Evolutionary conservation across 2,113 vertebrate genomes (phyloP), one percentile per base, ranked within the genome.

Genomic region (Rynchops niger): DNA sequence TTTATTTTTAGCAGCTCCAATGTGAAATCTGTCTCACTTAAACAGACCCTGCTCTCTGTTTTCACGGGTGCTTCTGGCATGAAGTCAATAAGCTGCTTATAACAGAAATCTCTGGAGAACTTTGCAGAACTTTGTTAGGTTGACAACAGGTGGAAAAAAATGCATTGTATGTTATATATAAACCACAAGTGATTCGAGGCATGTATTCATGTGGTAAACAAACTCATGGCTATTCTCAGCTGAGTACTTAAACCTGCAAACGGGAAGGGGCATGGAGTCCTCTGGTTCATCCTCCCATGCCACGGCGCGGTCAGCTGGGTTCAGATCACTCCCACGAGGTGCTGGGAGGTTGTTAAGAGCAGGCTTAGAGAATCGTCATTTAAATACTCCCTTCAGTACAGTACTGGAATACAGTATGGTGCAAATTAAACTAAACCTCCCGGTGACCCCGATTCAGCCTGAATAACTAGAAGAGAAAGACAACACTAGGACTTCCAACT

Each of bases 111-210:
- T 25, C 30, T 3, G 49, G 70, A 43, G 74, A 27, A 34, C 52
- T 77, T 43, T 9, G 6, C 22, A 1, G 6, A 72, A 74, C 34
- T 88, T 86, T 73, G 36, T 79, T 27, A 69, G 67, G 25, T 19
- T 92, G 79, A 56, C 42, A 55, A 63, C 72, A 65, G 3, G 62
- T 52, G 58, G 18, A 19, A 62, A 36, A 58, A 65, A 86, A 47
- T 0, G 20, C 9, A 6, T 50, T 55, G 5, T 13, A 16, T 36
- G 36, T 65, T 80, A 2, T 40, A 50, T 62, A 84, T 70, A 65
- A 94, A 71, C 9, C 0, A 1, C 3, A 0, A 0, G 14, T 49
- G 81, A 59, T 50, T 58, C 0, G 13, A 59, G 59, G 32, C 27
- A 8, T 12, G 22, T 7, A 15, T n/a, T 82, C 27, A 0, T 0